phyloP scores from a whole-genome alignment of 2,797 vertebrate species.

The Chiloscyllium punctatum region DNA sequence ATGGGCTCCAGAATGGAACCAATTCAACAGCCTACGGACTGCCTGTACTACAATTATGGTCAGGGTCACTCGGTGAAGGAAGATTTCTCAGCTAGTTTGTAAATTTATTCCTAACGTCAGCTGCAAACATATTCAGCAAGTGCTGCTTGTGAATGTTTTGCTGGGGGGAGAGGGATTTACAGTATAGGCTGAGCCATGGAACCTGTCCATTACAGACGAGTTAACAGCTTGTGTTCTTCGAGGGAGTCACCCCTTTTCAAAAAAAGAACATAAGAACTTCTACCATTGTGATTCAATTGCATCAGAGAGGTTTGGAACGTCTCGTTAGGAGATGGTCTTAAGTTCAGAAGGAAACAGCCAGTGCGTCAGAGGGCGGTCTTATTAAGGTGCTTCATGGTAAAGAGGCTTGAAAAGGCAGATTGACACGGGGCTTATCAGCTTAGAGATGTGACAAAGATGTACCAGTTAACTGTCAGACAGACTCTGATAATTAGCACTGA shows the following conservation, averaged over 20 bases:
- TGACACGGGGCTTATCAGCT: conserved; percentile 65
- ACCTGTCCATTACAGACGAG: too few species aligned
- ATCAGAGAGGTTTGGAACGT: too few species aligned
- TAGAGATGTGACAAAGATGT: conserved; percentile 64
- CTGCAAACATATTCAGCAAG: background rate
- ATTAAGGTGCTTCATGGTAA: conserved; percentile 41
- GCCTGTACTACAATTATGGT: background rate
- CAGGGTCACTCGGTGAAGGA: background rate
- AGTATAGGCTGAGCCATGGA: too few species aligned
- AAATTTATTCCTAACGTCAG: background rate
- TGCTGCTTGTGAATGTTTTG: background rate
- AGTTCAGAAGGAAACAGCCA: background rate
- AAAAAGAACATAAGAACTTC: too few species aligned
- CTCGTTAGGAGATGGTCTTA: background rate
- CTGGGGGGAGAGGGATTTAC: too few species aligned
- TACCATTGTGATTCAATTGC: background rate
- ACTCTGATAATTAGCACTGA: conserved; percentile 60
- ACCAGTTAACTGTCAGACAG: conserved; percentile 67
- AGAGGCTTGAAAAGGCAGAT: conserved; percentile 58
- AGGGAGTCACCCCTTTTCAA: too few species aligned
- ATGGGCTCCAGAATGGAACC: too few species aligned
- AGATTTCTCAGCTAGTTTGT: background rate
- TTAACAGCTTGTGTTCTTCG: background rate
- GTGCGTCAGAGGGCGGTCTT: background rate
- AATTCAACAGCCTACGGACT: too few species aligned